Conservation (phyloP, 92 coral and sea anemone genomes). For the Galaxea fascicularis region DNA sequence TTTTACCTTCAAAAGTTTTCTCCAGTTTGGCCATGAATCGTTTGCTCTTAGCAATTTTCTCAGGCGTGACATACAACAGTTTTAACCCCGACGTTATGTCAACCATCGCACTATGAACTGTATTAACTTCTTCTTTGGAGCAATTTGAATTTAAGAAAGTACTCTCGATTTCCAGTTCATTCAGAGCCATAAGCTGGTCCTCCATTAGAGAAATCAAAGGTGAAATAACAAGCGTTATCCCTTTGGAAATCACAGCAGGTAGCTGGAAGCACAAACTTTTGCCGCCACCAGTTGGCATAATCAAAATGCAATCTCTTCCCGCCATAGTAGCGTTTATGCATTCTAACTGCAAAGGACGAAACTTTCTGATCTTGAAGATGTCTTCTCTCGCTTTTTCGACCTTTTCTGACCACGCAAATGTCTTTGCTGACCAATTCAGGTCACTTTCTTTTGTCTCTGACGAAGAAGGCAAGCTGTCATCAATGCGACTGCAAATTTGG, state of each 20-base stretch:
- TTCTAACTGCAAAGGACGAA: conserved; percentile 90
- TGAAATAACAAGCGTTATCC: conserved; percentile 92
- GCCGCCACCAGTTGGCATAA: conserved; percentile 99
- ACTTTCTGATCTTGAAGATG: conserved; percentile 70
- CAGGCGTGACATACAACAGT: conserved; percentile 96
- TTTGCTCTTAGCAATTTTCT: conserved; percentile 95
- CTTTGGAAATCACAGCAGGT: conserved; percentile 87
- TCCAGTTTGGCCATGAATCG: conserved; percentile 96
- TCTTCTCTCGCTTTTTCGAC: conserved; percentile 70
- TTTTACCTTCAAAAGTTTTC: conserved; percentile 85
- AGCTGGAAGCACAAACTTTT: conserved; percentile 93
- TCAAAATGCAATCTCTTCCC: conserved; percentile 88
- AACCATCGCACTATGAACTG: conserved; percentile 82
- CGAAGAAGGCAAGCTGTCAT: conserved; percentile 6
- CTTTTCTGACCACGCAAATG: conserved; percentile 82
- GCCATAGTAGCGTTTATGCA: conserved; percentile 95
- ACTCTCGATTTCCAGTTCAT: conserved; percentile 74
- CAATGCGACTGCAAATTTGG: conserved; percentile 30
- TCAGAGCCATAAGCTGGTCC: conserved; percentile 91
- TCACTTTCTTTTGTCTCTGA: conserved; percentile 8
- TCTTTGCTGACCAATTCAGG: conserved; percentile 59
- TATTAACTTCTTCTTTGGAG: conserved; percentile 87
- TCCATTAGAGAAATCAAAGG: conserved; percentile 95
- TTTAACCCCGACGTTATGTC: conserved; percentile 82
- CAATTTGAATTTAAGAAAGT: conserved; percentile 81